Base-by-base conservation (phyloP, 2,113 vertebrate species). In the Macrotis lagotis region DNA sequence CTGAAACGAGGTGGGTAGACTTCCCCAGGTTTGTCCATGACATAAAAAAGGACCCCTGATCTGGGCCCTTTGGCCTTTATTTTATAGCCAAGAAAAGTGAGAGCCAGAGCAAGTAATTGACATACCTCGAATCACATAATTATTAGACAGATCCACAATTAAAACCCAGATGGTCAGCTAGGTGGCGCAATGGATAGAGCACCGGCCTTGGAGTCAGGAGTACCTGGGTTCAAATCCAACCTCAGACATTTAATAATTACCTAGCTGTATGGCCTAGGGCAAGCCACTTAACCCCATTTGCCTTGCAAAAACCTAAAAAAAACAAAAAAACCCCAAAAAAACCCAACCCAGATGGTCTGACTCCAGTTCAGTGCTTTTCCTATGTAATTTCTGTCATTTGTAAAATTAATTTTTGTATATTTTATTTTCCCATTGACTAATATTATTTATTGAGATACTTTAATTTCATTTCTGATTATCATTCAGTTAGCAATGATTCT, bases 391-490 rank as follows among this genome's bases (percentile, higher is more conserved):
- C 19, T 44, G 37, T 44, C 19, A 24, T 44, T 83, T 83, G 16
- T 44, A 83, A 83, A 83, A 83, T 44, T 83, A 44, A 83, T 24
- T 83, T 83, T 83, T n/a, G 44, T 24, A 83, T 44, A 83, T 83
- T 7, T 44, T 83, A 44, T 24, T 83, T 83, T 83, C n/a, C 19
- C n/a, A 44, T 44, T 83, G 66, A 44, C n/a, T 44, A 44, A 4
- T 44, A n/a, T 83, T 83, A 83, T 83, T 83, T 66, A 31, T 66
- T 66, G 55, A 66, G 55, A 31, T 66, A 66, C 55, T 37, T 66
- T 66, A 66, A 7, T 95, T 95, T 94, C 94, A 93, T n/a, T 92
- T 93, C 26, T 83, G 51, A 51, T 74, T 92, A 26, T 51, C 92
- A 83, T 83, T n/a, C 19, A 83, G n/a, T 83, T 83, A 83, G n/a